A percentile compares a stretch with the other conserved stretches of the same genome.
phyloP scores from a whole-genome alignment of 2,113 vertebrate species.

The Trematomus loennbergii region DNA sequence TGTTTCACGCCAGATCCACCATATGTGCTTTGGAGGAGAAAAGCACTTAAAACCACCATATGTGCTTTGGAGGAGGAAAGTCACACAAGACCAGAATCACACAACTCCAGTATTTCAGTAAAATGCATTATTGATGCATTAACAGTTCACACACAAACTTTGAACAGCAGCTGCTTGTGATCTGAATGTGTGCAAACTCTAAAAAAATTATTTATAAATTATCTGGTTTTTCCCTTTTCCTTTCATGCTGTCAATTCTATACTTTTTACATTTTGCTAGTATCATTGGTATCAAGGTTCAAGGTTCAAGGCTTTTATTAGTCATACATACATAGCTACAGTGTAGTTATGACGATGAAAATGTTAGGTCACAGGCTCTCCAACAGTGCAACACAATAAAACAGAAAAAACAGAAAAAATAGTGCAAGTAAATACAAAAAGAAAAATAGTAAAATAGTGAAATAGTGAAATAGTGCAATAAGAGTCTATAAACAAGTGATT shows the following conservation, averaged over 20 bases:
- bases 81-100: neutral
- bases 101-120: neutral
- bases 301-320: too few relatives aligned
- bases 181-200: neutral
- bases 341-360: too few relatives aligned
- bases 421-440: too few relatives aligned
- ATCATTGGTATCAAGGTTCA: neutral
- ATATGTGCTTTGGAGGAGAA: constrained; percentile 9
- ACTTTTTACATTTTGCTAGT: neutral
- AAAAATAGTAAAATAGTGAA: too few relatives aligned
- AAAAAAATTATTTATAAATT: neutral
- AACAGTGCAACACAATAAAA: too few relatives aligned
- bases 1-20: neutral
- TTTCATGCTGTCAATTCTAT: neutral
- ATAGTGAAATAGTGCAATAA: too few relatives aligned
- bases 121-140: neutral
- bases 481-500: too few relatives aligned
- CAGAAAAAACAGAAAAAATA: too few relatives aligned
- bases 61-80: neutral
- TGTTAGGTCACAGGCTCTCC: too few relatives aligned
- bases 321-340: too few relatives aligned
- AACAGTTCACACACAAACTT: neutral
- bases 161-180: neutral
- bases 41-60: neutral
- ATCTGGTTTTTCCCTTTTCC: neutral